phyloP scores from a whole-genome alignment of 2,797 vertebrate species.

The Apogon hyalosoma region DNA sequence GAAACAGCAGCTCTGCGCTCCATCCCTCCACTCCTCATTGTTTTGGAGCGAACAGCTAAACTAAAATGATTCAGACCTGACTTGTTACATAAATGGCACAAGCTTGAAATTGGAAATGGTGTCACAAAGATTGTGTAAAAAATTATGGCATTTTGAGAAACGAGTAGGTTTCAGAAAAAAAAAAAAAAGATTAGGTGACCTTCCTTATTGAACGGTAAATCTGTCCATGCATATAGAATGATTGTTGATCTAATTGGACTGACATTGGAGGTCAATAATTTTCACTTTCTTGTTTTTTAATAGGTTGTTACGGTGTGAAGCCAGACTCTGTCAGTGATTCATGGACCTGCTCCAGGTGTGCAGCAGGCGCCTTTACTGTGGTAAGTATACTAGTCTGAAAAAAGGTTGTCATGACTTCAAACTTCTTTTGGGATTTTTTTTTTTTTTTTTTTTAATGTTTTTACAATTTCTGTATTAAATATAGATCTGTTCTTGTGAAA shows the following conservation, averaged over 20 bases:
- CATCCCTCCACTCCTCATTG: slow-evolving; percentile 77
- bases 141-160: neutral
- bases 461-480: neutral
- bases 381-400: slow-evolving; percentile 76
- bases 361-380: slow-evolving; percentile 87
- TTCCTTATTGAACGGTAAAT: neutral
- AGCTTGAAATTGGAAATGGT: neutral
- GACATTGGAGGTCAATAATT: slow-evolving; percentile 5
- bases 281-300: slow-evolving; percentile 10
- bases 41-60: slow-evolving; percentile 72
- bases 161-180: slow-evolving; percentile 1
- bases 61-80: slow-evolving; percentile 45
- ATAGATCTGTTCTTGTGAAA: neutral
- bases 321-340: slow-evolving; percentile 85
- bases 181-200: neutral
- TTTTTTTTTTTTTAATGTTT: neutral
- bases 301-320: slow-evolving; percentile 94
- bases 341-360: slow-evolving; percentile 93
- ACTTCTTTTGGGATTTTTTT: no score
- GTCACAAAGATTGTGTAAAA: neutral
- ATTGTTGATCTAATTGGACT: neutral
- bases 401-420: neutral
- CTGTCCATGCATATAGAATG: neutral
- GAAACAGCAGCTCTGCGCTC: slow-evolving; percentile 34
- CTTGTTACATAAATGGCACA: slow-evolving; percentile 14